Percentiles rank a stretch among this genome's conserved stretches.
Conservation (phyloP, 2,888 invertebrate species). For the Drosophila incognita region DNA sequence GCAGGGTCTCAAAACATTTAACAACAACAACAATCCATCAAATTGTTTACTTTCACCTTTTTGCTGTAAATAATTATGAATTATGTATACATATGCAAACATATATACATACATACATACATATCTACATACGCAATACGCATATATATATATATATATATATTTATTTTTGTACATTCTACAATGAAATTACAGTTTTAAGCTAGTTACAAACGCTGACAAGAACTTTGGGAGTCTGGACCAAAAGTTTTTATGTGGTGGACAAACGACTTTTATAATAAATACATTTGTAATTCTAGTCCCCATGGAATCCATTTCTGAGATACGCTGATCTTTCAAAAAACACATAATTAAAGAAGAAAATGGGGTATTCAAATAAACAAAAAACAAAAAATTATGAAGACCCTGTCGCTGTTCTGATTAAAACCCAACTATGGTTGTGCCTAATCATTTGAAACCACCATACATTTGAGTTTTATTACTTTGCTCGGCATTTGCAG, state of each 20-base stretch:
- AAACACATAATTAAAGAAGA: constrained; percentile 3
- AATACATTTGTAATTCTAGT: constrained; percentile 23
- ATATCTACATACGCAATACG: constrained; percentile 20
- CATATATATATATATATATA: constrained; percentile 21
- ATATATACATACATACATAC: constrained; percentile 39
- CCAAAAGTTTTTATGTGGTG: constrained; percentile 15
- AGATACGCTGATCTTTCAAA: constrained; percentile 18
- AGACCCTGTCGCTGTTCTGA: constrained; percentile 2
- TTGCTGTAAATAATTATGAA: constrained; percentile 67
- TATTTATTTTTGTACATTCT: constrained; percentile 29
- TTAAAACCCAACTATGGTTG: constrained; percentile 5
- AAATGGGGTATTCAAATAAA: constrained; percentile 1
- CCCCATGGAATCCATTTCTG: constrained; percentile 13
- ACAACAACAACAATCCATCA: constrained; percentile 79
- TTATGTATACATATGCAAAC: constrained; percentile 50
- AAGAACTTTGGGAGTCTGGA: constrained; percentile 16
- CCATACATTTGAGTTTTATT: not conserved
- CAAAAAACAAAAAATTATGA: not conserved
- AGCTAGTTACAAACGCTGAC: constrained; percentile 49
- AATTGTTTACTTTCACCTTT: constrained; percentile 82
- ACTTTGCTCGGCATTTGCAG: constrained; percentile 24
- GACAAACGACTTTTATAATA: constrained; percentile 26
- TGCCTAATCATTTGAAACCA: not conserved
- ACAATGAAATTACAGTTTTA: constrained; percentile 37
- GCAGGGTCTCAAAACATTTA: constrained; percentile 60